These are phyloP conservation scores for Petrocephalus zakoni DNA, from an alignment of 2,113 vertebrate genomes.

Conservation along the genomic window DNA sequence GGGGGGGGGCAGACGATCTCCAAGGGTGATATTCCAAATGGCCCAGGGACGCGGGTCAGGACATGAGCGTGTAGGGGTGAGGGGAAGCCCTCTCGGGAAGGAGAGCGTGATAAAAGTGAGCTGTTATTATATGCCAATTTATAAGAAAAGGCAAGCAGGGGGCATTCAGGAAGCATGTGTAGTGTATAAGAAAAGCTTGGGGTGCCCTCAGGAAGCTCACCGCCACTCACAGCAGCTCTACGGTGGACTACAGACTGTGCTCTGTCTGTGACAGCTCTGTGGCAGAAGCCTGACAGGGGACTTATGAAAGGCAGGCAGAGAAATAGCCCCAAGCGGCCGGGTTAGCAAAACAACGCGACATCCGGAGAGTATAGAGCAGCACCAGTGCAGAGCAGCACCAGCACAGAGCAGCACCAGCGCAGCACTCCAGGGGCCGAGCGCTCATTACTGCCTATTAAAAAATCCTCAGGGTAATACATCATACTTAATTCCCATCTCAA, in stretches of 20 bases:
- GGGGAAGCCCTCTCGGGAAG: background rate
- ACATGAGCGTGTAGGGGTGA: background rate
- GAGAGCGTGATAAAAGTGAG: background rate
- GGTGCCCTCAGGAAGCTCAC: background rate
- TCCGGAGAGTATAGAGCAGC: background rate
- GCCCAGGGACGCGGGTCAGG: background rate
- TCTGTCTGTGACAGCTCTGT: background rate
- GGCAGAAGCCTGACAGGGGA: background rate
- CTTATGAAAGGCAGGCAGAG: slow-evolving; percentile 6
- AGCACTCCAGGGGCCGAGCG: background rate
- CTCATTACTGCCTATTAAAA: slow-evolving; percentile 5
- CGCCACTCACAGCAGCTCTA: background rate
- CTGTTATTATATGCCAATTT: background rate
- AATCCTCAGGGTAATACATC: background rate
- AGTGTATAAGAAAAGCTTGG: background rate
- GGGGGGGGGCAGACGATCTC: slow-evolving; percentile 18
- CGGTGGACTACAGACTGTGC: background rate
- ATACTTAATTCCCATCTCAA: slow-evolving; percentile 9
- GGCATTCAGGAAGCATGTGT: background rate
- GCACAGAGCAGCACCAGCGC: background rate
- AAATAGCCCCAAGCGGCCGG: background rate
- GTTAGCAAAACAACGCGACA: background rate
- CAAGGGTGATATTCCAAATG: slow-evolving; percentile 13
- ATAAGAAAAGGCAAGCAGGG: background rate
- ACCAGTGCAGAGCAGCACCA: background rate